phyloP scores from a whole-genome alignment of 2,888 invertebrate species.

The Geophilus truncorum region DNA sequence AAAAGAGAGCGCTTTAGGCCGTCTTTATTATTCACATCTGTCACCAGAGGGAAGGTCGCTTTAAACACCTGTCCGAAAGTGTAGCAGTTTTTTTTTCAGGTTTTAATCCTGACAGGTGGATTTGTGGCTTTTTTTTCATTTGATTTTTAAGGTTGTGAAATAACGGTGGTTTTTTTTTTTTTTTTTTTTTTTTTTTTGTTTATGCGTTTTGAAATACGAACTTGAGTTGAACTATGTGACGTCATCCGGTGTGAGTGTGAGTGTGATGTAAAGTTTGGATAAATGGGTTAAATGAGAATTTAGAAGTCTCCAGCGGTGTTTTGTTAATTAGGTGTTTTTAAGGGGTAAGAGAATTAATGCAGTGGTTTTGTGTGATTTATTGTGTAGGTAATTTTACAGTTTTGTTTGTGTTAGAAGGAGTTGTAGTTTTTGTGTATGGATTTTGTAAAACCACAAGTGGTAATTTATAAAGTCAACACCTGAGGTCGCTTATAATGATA shows the following conservation, averaged over 20 bases:
- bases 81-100: neutral
- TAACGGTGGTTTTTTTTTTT: conserved; percentile 1
- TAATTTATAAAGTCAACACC: too few relatives aligned
- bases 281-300: too few relatives aligned
- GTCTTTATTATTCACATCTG: neutral
- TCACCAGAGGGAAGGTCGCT: neutral
- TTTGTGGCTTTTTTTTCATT: too few relatives aligned
- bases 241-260: too few relatives aligned
- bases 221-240: neutral
- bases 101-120: neutral
- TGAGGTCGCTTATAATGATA: too few relatives aligned
- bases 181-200: neutral
- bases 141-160: too few relatives aligned
- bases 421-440: too few relatives aligned
- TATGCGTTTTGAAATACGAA: neutral
- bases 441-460: too few relatives aligned
- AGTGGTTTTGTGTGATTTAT: neutral
- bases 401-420: too few relatives aligned
- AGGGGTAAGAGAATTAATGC: neutral
- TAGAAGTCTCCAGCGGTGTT: too few relatives aligned
- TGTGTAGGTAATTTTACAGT: neutral
- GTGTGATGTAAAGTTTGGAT: too few relatives aligned
- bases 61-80: neutral
- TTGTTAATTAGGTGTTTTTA: too few relatives aligned
- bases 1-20: neutral